Evolutionary conservation across 2,113 vertebrate genomes (phyloP).

Genomic region (Chiloscyllium plagiosum): DNA sequence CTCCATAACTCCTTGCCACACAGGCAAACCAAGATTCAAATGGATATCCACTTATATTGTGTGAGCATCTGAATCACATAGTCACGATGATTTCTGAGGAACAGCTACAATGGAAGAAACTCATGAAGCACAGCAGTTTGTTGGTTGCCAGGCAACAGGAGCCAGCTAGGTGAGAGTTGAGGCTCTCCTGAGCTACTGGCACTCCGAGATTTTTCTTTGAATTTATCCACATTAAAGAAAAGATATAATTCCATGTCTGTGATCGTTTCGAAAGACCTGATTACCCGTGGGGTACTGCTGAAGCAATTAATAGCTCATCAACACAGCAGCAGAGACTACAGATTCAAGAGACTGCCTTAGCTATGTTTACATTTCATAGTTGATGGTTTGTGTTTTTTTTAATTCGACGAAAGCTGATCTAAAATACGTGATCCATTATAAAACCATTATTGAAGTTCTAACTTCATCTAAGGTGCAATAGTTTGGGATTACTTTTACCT

Average conservation of each 20-base stretch:
- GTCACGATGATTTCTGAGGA: background rate
- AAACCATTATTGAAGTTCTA: background rate
- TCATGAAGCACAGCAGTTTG: background rate
- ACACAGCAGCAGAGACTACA: background rate
- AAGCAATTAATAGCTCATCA: slow-evolving; percentile 17
- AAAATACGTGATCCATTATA: background rate
- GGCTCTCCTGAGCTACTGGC: background rate
- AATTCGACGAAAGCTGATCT: background rate
- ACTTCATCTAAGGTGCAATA: too few species aligned
- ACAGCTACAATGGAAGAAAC: background rate
- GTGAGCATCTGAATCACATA: background rate
- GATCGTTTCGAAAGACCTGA: background rate
- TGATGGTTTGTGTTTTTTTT: background rate
- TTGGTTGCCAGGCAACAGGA: slow-evolving; percentile 21
- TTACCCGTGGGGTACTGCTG: background rate
- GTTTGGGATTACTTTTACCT: too few species aligned
- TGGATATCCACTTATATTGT: background rate
- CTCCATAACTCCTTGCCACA: background rate
- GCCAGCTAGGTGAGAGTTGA: background rate
- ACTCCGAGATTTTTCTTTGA: background rate
- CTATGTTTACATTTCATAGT: background rate
- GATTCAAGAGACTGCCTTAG: background rate
- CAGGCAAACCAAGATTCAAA: background rate
- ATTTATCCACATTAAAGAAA: slow-evolving; percentile 1
- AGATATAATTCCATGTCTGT: background rate